Base-by-base conservation (phyloP, 2,888 invertebrate species). In the Drymonia ruficornis region DNA sequence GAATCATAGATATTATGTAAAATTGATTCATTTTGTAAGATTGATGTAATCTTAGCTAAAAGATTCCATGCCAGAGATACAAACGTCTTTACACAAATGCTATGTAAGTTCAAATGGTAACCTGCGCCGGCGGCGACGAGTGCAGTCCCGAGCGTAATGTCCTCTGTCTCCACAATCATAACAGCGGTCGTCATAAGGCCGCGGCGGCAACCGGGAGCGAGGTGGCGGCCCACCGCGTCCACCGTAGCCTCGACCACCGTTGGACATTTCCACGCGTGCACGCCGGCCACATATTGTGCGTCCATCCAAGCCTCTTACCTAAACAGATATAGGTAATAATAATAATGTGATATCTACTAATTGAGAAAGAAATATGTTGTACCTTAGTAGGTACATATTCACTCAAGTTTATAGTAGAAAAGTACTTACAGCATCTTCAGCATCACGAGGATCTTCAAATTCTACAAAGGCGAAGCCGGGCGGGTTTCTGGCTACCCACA, bases 401-500 rank as follows among this genome's bases (percentile, higher is more conserved):
- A n/a, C n/a, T n/a, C n/a, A n/a, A n/a, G n/a, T n/a, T n/a, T n/a
- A n/a, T n/a, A n/a, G n/a, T n/a, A n/a, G n/a, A n/a, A n/a, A n/a
- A n/a, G n/a, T 59, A 80, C 95, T 93, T 59, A 98, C 97, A 28
- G 98, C 97, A 87, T 98, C 98, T 78, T 98, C 97, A 11, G 98
- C 98, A 86, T 99, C 99, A 63, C 97, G 93, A 7, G 97, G 95
- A 86, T 99, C 98, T 89, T 98, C 98, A 83, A 97, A 98, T 84
- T 98, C 98, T 1, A 98, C 97, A 88, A 98, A 98, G 8, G 98
- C 98, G 88, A 98, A 98, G 51, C 98, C 99, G 55, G 99, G 98
- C 13, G 98, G 98, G 86, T 99, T 98, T 70, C 98, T 94, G 0
- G 99, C 99, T n/a, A 99, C 98, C 99, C 99, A 99, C 46, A 99